phyloP scores from a whole-genome alignment of 2,797 vertebrate species.

The Gobio occitaniae region DNA sequence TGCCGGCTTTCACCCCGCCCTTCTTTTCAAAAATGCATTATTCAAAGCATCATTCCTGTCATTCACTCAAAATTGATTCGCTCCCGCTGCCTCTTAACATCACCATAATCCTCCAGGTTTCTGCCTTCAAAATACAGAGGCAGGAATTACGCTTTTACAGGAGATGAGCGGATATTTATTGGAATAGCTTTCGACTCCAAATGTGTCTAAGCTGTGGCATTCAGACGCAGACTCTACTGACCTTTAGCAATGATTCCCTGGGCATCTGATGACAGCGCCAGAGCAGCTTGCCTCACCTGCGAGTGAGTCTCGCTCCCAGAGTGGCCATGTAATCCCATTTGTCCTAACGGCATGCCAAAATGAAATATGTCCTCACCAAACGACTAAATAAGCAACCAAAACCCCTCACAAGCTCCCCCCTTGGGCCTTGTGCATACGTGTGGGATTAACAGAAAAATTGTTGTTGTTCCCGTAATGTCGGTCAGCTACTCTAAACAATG shows the following conservation, averaged over 20 bases:
- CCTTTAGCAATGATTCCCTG: conserved; percentile 78
- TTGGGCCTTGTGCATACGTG: background rate
- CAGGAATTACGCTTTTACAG: conserved; percentile 66
- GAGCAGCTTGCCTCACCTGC: conserved; percentile 69
- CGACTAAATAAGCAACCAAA: conserved; percentile 37
- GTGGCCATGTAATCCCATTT: conserved; percentile 77
- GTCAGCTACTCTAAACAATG: conserved; percentile 7
- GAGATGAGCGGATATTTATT: conserved; percentile 74
- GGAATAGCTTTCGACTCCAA: conserved; percentile 68
- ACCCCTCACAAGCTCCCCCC: background rate
- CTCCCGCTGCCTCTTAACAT: conserved; percentile 72
- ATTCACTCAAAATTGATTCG: conserved; percentile 79
- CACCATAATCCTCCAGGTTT: conserved; percentile 72
- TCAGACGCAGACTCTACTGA: conserved; percentile 75
- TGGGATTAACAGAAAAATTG: conserved; percentile 7
- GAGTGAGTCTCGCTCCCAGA: conserved; percentile 64
- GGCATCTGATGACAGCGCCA: conserved; percentile 65
- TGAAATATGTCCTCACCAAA: conserved; percentile 68
- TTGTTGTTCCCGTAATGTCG: conserved; percentile 12
- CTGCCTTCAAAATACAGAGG: conserved; percentile 68
- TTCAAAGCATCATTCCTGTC: conserved; percentile 69
- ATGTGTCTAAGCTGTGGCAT: conserved; percentile 78
- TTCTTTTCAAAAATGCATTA: conserved; percentile 69
- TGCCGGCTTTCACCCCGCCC: conserved; percentile 53
- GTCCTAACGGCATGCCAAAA: conserved; percentile 72